Evolutionary conservation across 2,888 invertebrate genomes (phyloP).

Genomic region (Melanargia galathea): DNA sequence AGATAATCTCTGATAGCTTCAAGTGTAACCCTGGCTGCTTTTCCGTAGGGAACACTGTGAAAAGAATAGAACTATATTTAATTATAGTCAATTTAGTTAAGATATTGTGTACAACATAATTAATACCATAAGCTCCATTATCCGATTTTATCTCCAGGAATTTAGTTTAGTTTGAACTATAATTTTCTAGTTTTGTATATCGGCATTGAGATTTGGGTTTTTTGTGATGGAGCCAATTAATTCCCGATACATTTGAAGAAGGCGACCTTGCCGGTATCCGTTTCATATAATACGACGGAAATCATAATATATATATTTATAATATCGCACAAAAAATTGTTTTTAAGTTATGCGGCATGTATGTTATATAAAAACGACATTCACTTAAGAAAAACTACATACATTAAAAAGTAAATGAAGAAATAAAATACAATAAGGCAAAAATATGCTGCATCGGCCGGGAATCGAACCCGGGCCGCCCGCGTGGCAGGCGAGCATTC

Average conservation of each 20-base stretch:
- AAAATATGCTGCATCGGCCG: conserved; percentile 60
- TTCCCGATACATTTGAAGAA: conserved; percentile 40
- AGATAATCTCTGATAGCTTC: too few species aligned
- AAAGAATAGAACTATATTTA: too few species aligned
- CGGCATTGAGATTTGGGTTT: conserved; percentile 15
- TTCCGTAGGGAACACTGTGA: too few species aligned
- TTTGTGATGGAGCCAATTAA: conserved; percentile 30
- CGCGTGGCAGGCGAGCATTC: conserved; percentile 84
- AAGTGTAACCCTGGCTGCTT: too few species aligned
- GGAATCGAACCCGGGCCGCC: conserved; percentile 82
- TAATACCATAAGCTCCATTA: too few species aligned
- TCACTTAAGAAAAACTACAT: too few species aligned
- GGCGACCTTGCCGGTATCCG: conserved; percentile 67
- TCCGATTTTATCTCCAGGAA: not conserved
- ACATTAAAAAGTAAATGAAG: too few species aligned
- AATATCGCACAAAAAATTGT: conserved; percentile 1
- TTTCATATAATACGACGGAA: conserved; percentile 59
- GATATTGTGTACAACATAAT: too few species aligned
- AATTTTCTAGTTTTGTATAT: not conserved
- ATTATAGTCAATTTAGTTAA: too few species aligned
- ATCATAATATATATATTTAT: conserved; percentile 44
- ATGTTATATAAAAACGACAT: too few species aligned
- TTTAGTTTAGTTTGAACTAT: not conserved
- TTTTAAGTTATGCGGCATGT: too few species aligned
- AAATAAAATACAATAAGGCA: conserved; percentile 14